A percentile compares a stretch with the other conserved stretches of the same genome.
Evolutionary conservation across 2,888 invertebrate genomes (phyloP).

Genomic region (Brachynemurus nebulosus): DNA sequence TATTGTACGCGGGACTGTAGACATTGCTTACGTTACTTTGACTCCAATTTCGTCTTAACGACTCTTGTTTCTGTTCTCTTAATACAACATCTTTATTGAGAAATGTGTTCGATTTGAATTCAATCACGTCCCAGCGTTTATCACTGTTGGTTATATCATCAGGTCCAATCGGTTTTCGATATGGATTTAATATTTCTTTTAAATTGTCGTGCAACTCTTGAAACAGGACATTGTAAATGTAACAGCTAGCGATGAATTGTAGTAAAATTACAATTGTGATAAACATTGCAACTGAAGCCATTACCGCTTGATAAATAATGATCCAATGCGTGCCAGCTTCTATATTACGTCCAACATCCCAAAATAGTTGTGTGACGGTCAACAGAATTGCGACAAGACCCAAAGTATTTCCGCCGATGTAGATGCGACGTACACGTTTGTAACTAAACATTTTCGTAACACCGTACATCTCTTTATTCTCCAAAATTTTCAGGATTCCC

Average conservation of each 20-base stretch:
- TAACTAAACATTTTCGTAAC: constrained; percentile 10
- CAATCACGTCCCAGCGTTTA: not conserved
- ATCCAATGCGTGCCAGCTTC: not conserved
- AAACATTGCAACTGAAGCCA: not conserved
- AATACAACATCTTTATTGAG: no score
- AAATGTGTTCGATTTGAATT: not conserved
- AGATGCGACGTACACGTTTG: not conserved
- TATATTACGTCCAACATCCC: not conserved
- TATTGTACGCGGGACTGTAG: no score
- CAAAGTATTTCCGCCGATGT: not conserved
- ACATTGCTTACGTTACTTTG: not conserved
- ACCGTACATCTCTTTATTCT: constrained; percentile 11
- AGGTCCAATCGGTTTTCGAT: not conserved
- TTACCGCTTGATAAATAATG: not conserved
- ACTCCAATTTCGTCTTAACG: not conserved
- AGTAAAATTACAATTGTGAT: not conserved
- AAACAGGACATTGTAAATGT: constrained; percentile 1
- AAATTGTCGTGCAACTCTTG: constrained; percentile 3
- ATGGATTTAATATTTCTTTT: not conserved
- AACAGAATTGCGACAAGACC: not conserved
- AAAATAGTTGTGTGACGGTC: not conserved
- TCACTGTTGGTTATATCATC: not conserved
- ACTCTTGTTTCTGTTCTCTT: no score
- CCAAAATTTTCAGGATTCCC: constrained; percentile 12
- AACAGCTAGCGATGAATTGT: constrained; percentile 2